phyloP scores from a whole-genome alignment of 1,140 invertebrate genomes.

The Camponotus pennsylvanicus region DNA sequence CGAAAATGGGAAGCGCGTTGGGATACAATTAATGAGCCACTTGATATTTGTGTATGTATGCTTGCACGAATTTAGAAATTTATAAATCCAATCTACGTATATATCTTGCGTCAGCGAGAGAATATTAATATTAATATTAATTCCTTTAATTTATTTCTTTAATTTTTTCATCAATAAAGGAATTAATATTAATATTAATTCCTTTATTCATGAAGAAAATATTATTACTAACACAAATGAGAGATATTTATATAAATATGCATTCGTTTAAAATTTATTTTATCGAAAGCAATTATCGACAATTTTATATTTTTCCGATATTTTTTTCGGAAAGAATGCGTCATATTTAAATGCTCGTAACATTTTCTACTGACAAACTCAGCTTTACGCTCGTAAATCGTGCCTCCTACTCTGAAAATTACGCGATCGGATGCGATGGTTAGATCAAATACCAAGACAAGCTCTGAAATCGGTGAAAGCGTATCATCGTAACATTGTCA shows the following conservation, averaged over 20 bases:
- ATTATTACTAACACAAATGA: neutral
- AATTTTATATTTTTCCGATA: conserved; percentile 10
- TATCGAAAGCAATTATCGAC: neutral
- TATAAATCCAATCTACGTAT: neutral
- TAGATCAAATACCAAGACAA: neutral
- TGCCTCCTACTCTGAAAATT: conserved; percentile 41
- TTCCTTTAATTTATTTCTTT: no score
- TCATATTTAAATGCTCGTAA: neutral
- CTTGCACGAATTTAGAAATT: neutral
- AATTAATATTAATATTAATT: neutral
- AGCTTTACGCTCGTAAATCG: neutral
- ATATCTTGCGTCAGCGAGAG: neutral
- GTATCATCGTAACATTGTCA: conserved; percentile 70
- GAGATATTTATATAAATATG: neutral
- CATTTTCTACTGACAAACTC: neutral
- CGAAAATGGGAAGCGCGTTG: neutral
- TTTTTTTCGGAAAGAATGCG: neutral
- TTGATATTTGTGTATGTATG: neutral
- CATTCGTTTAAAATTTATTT: neutral
- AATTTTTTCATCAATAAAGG: no score
- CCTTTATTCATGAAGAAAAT: neutral
- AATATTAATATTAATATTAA: neutral
- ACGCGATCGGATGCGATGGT: conserved; percentile 20
- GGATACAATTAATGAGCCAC: neutral
- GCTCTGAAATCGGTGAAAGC: conserved; percentile 68